A percentile compares a stretch with the other conserved stretches of the same genome.
phyloP scores from a whole-genome alignment of 2,797 vertebrate genomes.

The Poeciliopsis infans region DNA sequence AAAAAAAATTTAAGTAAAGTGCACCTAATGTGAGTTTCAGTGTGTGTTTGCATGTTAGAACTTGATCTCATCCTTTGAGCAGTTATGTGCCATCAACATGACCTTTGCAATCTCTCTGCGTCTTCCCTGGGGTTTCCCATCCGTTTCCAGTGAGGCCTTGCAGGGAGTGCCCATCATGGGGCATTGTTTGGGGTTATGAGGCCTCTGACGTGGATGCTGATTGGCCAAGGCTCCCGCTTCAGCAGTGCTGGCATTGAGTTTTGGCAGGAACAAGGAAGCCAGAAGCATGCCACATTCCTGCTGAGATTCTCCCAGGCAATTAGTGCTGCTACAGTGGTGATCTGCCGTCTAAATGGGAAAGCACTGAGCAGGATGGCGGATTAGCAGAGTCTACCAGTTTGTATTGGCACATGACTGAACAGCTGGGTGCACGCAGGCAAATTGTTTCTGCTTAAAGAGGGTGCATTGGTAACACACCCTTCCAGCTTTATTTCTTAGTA shows the following conservation, averaged over 20 bases:
- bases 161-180: conserved; percentile 62
- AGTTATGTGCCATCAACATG: conserved; percentile 42
- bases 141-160: conserved; percentile 64
- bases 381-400: conserved; percentile 43
- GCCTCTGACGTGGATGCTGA: conserved; percentile 62
- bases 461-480: conserved; percentile 38
- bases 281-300: conserved; percentile 66
- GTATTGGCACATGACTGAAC: conserved; percentile 52
- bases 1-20: background rate
- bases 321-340: conserved; percentile 52
- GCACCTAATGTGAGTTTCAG: background rate
- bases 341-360: conserved; percentile 42
- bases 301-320: conserved; percentile 72
- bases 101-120: conserved; percentile 69
- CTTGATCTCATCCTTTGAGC: conserved; percentile 19
- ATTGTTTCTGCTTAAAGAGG: conserved; percentile 52
- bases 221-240: conserved; percentile 58
- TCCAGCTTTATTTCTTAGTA: conserved; percentile 41
- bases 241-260: conserved; percentile 55
- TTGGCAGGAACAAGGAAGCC: conserved; percentile 69
- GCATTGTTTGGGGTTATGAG: conserved; percentile 68
- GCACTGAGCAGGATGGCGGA: conserved; percentile 29
- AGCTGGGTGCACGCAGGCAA: conserved; percentile 47
- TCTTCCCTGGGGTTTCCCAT: conserved; percentile 68
- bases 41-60: background rate